Evolutionary conservation across 2,113 vertebrate species (phyloP).

Genomic region (Crotalus tigris): DNA sequence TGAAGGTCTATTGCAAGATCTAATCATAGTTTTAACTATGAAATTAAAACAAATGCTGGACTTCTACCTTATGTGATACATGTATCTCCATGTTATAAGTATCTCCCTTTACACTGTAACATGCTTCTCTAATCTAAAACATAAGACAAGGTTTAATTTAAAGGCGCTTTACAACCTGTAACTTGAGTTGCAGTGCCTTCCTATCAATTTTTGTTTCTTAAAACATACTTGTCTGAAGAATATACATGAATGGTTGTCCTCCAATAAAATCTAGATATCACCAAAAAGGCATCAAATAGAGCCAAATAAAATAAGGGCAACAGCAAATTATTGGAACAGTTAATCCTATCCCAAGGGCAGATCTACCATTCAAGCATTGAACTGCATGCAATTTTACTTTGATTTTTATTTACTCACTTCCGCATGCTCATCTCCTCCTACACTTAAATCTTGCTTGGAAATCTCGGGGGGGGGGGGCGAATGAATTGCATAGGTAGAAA

Average conservation of each 20-base stretch:
- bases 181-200: background rate
- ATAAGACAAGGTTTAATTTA: constrained; percentile 17
- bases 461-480: background rate
- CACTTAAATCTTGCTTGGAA: background rate
- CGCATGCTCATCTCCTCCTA: background rate
- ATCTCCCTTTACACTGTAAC: background rate
- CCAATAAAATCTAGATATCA: background rate
- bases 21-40: background rate
- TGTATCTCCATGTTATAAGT: background rate
- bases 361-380: background rate
- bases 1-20: background rate
- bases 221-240: background rate
- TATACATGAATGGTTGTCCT: constrained; percentile 23
- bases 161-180: background rate
- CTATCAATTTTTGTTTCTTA: background rate
- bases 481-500: background rate
- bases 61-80: background rate
- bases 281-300: background rate
- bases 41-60: background rate
- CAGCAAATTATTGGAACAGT: background rate
- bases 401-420: background rate
- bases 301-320: background rate
- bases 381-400: background rate
- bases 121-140: background rate
- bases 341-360: background rate